Evolutionary conservation across 2,888 invertebrate genomes (phyloP), one percentile per base, ranked within the genome.

Genomic region (Melolontha melolontha): DNA sequence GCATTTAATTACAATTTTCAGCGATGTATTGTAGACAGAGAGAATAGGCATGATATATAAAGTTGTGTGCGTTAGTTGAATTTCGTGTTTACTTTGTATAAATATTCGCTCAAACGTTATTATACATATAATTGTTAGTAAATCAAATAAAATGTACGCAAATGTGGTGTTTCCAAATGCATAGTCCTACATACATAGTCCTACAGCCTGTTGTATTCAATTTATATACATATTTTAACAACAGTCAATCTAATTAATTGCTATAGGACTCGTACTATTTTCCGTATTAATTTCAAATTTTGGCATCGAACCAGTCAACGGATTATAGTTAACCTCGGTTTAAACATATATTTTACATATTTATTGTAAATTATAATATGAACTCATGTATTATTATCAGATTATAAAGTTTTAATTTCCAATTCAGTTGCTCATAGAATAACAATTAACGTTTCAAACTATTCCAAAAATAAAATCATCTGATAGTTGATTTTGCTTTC

Each of bases 51-150:
- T 10, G 34, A 54, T 34, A 8, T 27, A 40, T 49, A 44, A 10
- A 50, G 11, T 22, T 59, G 39, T 59, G 40, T 16, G 50, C 66
- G 57, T 59, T 57, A 64, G 52, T 54, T 44, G 41, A 64, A 64
- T 64, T 67, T 67, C 41, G 39, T 64, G 67, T 67, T 67, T 67
- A 64, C 51, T 39, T 54, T 49, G 49, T 29, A 55, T 64, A 68
- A 66, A 66, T 66, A 66, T 66, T 41, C 54, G 41, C 57, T 17
- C 59, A 50, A 59, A 66, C 57, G 66, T 66, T 66, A 66, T 62
- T 66, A 66, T 57, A 59, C 66, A 66, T 66, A 54, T 66, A 59
- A 66, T 66, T 66, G 66, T 66, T 66, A 41, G 42, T 66, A 66
- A 66, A 66, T 66, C 59, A 59, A 66, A 57, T 66, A 66, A 66